Conservation (phyloP, 2,113 vertebrate genomes). For the Arvicanthis niloticus region DNA sequence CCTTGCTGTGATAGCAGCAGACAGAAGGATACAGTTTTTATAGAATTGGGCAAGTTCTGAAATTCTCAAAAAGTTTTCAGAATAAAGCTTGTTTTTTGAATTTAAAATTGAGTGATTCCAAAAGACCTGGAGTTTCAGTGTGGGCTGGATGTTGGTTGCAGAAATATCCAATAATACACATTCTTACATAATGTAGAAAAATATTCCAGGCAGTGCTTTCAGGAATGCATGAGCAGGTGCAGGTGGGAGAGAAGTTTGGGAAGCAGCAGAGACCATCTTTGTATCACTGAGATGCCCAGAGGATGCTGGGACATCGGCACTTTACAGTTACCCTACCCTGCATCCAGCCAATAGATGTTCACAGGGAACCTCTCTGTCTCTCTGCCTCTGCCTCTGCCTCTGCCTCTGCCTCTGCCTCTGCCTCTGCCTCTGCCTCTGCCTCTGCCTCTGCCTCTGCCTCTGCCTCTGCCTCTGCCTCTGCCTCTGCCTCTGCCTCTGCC, state of each 20-base stretch:
- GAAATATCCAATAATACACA: slow-evolving; percentile 42
- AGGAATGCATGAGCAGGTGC: slow-evolving; percentile 36
- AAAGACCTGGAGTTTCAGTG: slow-evolving; percentile 38
- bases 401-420: no score
- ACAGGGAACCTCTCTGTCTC: not conserved
- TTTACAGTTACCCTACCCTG: not conserved
- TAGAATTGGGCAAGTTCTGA: not conserved
- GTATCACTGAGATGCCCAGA: not conserved
- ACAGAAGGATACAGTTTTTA: not conserved
- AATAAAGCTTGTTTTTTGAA: slow-evolving; percentile 50
- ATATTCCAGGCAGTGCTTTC: not conserved
- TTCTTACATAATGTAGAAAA: slow-evolving; percentile 7
- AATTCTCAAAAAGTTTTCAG: slow-evolving; percentile 51
- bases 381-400: not conserved
- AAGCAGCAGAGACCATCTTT: not conserved
- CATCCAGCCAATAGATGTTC: not conserved
- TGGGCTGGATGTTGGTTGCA: slow-evolving; percentile 35
- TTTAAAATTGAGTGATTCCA: slow-evolving; percentile 34
- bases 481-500: no score
- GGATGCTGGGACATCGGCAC: not conserved
- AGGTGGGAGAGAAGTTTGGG: slow-evolving; percentile 41
- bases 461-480: not conserved
- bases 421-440: no score
- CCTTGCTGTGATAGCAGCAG: not conserved
- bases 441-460: not conserved